These are phyloP conservation scores for Lophura nycthemera DNA, from an alignment of 2,113 vertebrate genomes.

Conservation along the genomic window DNA sequence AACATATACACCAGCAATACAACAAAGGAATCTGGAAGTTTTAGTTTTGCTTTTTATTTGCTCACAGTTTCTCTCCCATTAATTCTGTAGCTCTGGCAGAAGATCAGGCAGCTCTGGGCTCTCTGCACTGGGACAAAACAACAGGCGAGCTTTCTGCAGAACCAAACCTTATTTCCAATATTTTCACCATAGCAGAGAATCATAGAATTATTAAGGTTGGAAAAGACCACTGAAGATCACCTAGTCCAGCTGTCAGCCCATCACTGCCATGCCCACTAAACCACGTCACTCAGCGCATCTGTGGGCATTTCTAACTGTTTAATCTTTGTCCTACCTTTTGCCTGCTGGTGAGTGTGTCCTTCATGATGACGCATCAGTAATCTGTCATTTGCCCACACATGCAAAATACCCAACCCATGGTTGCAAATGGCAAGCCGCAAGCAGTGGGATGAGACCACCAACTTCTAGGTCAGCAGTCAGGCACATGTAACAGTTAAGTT, in stretches of 20 bases:
- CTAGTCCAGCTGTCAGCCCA: too few species aligned
- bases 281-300: not conserved
- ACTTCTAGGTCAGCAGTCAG: not conserved
- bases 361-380: not conserved
- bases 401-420: not conserved
- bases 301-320: not conserved
- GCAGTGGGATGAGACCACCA: not conserved
- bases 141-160: not conserved
- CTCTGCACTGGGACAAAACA: not conserved
- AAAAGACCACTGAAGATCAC: too few species aligned
- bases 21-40: rapidly evolving
- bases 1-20: not conserved
- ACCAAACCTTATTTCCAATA: not conserved
- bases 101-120: not conserved
- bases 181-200: not conserved
- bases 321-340: not conserved
- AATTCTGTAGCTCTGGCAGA: not conserved
- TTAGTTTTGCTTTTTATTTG: not conserved
- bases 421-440: not conserved
- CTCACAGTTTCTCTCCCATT: not conserved
- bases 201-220: too few species aligned
- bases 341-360: not conserved
- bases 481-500: not conserved
- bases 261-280: too few species aligned
- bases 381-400: not conserved